Base-by-base conservation (phyloP, 1,140 invertebrate genomes). In the Mamestra configurata region DNA sequence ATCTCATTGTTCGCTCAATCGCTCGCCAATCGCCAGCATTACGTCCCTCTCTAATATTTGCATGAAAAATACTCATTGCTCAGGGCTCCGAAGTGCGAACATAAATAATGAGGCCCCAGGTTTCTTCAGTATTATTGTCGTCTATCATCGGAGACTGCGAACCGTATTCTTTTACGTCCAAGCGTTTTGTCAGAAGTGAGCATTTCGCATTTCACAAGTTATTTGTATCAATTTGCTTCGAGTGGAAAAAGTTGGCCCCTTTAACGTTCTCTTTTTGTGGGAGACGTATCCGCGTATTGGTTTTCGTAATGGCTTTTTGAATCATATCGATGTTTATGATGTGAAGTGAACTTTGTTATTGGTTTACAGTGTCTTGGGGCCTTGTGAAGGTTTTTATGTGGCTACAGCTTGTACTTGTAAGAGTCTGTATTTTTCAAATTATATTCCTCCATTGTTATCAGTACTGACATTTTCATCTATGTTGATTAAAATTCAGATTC, bases 81-180 rank as follows among this genome's bases (percentile, higher is more conserved):
- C 79, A 72, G 79, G 78, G 80, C 80, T 80, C 79, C 82, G 84
- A 88, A 89, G 89, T 90, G 88, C 84, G 87, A 85, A 84, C 77
- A 89, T 90, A 89, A 90, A 91, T 91, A 91, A 91, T 90, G 87
- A 86, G 86, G 86, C 80, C 66, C 82, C 73, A 76, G 77, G 79
- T 83, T 85, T 83, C 79, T 82, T 77, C 78, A 79, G 84, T 89
- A 90, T 90, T 90, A 90, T 87, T 84, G 84, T 87, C 86, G 87
- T 88, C 86, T 84, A 89, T 89, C 86, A 89, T 86, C 85, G 82
- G 82, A 68, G 71, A 77, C 49, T 40, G 20, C 71, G 71, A 55
- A 55, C 46, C 64, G 64, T 70, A 70, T 57, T 70, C 77, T 71
- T 78, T 71, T 78, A 71, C 31, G 66, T 78, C 77, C 64, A 71